Percentiles rank a stretch among this genome's conserved stretches.
Conservation (phyloP, 2,797 vertebrate species). For the Euphonia xanthogaster region DNA sequence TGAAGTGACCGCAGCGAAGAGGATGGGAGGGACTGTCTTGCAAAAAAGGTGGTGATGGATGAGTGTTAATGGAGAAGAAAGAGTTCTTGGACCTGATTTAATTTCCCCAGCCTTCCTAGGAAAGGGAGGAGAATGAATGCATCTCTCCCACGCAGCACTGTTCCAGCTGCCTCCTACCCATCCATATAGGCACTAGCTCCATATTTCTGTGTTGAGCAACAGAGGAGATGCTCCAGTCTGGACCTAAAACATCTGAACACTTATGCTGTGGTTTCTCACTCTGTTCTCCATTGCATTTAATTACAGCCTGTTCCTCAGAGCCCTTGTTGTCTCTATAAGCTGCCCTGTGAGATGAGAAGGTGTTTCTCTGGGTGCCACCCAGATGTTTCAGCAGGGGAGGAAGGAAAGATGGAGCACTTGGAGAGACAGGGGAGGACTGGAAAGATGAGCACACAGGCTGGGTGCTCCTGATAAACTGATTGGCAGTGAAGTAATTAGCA, state of each 20-base stretch:
- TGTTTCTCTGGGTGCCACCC: neutral
- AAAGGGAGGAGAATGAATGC: conserved; percentile 9
- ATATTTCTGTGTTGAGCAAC: neutral
- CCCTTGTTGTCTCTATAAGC: neutral
- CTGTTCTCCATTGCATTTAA: neutral
- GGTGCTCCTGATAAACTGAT: conserved; percentile 4
- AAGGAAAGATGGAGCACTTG: neutral
- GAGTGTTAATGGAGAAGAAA: neutral
- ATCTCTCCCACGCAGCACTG: neutral
- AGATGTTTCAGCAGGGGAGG: neutral
- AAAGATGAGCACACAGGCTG: neutral
- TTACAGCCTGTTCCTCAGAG: neutral
- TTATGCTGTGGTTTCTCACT: neutral
- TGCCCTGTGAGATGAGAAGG: neutral
- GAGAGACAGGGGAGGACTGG: neutral
- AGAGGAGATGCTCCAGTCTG: neutral
- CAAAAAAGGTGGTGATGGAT: neutral
- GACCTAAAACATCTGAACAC: neutral
- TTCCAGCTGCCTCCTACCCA: neutral
- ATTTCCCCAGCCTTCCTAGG: conserved; percentile 1
- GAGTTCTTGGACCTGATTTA: conserved; percentile 24
- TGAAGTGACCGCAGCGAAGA: neutral
- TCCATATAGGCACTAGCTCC: neutral
- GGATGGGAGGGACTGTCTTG: neutral
- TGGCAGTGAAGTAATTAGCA: neutral